Conservation (phyloP, 2,113 vertebrate species). For the Myiagra hebetior region DNA sequence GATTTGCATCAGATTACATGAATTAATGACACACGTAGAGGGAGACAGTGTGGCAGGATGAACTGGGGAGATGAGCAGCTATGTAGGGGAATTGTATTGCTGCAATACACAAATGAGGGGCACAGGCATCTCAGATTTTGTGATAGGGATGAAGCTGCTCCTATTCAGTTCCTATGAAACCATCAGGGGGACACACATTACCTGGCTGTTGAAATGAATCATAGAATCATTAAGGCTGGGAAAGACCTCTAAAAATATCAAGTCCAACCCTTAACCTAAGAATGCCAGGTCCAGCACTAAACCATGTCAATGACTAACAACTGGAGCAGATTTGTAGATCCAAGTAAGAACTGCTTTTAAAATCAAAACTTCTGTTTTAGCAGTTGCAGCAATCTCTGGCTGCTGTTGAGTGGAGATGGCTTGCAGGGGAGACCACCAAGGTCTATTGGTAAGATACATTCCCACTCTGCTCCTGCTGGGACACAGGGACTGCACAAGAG, state of each 20-base stretch:
- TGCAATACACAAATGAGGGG: not conserved
- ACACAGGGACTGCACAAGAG: not conserved
- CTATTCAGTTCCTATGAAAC: not conserved
- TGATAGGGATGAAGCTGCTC: not conserved
- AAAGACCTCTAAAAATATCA: not conserved
- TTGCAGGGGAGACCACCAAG: not conserved
- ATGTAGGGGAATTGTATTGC: fast-evolving
- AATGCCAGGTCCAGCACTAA: not conserved
- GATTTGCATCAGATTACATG: not conserved
- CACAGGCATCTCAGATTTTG: not conserved
- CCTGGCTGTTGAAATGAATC: not conserved
- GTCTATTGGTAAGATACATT: fast-evolving
- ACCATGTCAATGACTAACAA: not conserved
- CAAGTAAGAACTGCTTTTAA: not conserved
- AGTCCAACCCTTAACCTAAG: not conserved
- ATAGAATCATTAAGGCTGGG: not conserved
- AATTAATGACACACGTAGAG: not conserved
- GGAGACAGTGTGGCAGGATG: not conserved
- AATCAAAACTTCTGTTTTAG: not conserved
- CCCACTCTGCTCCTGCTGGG: not conserved
- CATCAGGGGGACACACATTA: not conserved
- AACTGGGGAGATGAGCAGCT: not conserved
- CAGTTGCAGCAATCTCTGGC: not conserved
- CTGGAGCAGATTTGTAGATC: not conserved
- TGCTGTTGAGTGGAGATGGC: not conserved